Conservation (phyloP, 1,140 invertebrate species). For the Phenacoccus solenopsis region DNA sequence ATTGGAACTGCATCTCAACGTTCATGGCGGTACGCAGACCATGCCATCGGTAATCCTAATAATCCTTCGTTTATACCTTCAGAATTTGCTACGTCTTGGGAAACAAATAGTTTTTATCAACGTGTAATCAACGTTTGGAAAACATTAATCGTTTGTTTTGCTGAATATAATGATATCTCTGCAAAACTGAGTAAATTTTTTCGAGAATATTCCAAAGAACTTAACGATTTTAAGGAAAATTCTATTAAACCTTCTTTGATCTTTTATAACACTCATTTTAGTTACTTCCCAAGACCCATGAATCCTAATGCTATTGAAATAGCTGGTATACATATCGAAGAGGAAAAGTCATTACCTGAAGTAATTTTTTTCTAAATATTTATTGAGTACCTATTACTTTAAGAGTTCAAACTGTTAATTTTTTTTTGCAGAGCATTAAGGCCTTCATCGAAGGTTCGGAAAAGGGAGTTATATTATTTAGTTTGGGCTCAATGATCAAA, state of each 20-base stretch:
- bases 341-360: conserved; percentile 28
- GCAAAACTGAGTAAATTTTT: neutral
- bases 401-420: neutral
- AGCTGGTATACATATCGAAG: conserved; percentile 30
- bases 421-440: conserved; percentile 36
- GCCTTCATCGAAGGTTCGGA: conserved; percentile 41
- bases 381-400: neutral
- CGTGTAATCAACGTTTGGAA: neutral
- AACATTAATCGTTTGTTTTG: neutral
- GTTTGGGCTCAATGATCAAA: conserved; percentile 42
- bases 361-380: conserved; percentile 19
- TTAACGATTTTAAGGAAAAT: neutral
- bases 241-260: neutral
- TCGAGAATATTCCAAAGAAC: neutral
- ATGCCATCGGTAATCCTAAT: neutral
- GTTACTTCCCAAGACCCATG: conserved; percentile 35
- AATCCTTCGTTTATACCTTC: neutral
- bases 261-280: conserved; percentile 18
- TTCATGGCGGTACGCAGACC: neutral
- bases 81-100: neutral
- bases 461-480: conserved; percentile 52
- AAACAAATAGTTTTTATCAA: neutral
- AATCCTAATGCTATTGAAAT: conserved; percentile 30
- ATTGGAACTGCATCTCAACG: neutral
- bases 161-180: neutral